These are phyloP conservation scores for Corvus moneduloides DNA, from an alignment of 2,113 vertebrate genomes.

Conservation along the genomic window DNA sequence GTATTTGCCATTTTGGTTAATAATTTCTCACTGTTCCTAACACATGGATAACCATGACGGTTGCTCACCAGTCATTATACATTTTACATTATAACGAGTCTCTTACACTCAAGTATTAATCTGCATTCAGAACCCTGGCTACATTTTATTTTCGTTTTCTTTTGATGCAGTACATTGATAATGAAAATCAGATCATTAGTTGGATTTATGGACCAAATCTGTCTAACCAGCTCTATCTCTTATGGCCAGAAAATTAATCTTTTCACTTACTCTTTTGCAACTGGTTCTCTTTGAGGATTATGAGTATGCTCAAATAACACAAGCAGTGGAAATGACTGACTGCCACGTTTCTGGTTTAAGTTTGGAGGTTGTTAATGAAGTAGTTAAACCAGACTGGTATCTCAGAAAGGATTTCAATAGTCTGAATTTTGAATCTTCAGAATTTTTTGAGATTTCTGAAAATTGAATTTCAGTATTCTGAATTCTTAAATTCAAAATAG, in stretches of 20 bases:
- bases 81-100: neutral
- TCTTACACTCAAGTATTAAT: neutral
- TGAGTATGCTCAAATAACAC: neutral
- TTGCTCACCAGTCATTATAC: neutral
- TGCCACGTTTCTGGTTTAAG: neutral
- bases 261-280: neutral
- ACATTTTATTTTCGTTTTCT: neutral
- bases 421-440: neutral
- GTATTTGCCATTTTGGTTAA: neutral
- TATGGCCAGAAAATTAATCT: neutral
- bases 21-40: neutral
- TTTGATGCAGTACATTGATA: neutral
- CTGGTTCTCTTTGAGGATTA: neutral
- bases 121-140: neutral
- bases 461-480: neutral
- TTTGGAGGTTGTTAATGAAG: neutral
- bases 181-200: neutral
- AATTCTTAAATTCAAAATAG: neutral
- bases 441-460: neutral
- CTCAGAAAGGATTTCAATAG: neutral
- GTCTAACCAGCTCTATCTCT: neutral
- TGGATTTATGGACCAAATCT: neutral
- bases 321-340: neutral
- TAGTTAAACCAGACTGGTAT: neutral
- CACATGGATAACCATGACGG: neutral